A percentile compares a stretch with the other conserved stretches of the same genome.
Conservation (phyloP, 2,888 invertebrate genomes). For the Linnaemya tessellans region DNA sequence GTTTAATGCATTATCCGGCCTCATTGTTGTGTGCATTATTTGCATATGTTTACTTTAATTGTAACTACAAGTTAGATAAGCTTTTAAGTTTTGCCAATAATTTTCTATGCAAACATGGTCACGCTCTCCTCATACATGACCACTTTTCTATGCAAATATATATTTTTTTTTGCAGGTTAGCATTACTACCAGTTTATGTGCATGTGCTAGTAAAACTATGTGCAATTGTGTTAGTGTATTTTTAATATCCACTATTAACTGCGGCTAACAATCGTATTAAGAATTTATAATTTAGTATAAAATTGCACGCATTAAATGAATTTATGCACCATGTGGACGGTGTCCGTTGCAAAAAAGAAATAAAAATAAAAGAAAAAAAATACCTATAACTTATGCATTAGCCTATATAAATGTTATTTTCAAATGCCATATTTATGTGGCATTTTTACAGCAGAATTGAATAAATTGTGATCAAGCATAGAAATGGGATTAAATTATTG, state of each 20-base stretch:
- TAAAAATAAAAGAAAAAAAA: not conserved
- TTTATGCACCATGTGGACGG: constrained; percentile 18
- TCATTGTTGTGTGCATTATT: constrained; percentile 25
- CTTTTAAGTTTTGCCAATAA: constrained; percentile 38
- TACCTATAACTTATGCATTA: not conserved
- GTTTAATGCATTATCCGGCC: not conserved
- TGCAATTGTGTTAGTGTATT: constrained; percentile 23
- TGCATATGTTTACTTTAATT: constrained; percentile 45
- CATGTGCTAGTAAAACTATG: not conserved
- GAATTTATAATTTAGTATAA: constrained; percentile 66
- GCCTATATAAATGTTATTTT: constrained; percentile 22
- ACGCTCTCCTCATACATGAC: not conserved
- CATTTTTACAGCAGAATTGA: constrained; percentile 19
- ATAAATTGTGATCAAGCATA: constrained; percentile 20
- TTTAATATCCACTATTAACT: constrained; percentile 63
- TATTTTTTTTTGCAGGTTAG: not conserved
- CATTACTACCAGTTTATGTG: not conserved
- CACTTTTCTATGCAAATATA: not conserved
- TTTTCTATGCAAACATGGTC: constrained; percentile 40
- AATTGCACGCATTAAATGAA: constrained; percentile 44
- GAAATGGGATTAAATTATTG: constrained; percentile 37
- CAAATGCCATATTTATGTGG: constrained; percentile 33
- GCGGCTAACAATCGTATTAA: constrained; percentile 62
- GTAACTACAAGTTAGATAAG: constrained; percentile 41
- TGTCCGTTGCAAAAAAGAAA: not conserved